Evolutionary conservation across 2,113 vertebrate species (phyloP), one percentile per base, ranked within the genome.

Genomic region (Pampusana beccarii): DNA sequence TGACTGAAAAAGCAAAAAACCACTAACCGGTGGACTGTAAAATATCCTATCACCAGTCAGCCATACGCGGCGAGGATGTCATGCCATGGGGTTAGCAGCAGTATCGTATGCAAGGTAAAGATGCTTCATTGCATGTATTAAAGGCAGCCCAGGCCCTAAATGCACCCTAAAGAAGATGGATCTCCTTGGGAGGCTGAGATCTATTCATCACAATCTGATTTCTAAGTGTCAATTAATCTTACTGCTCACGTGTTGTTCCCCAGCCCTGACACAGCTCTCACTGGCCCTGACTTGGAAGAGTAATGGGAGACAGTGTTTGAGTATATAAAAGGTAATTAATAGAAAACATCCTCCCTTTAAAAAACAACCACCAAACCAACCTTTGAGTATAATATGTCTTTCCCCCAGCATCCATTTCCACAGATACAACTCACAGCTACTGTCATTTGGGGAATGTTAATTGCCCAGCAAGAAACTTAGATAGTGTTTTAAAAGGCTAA

Each of bases 281-380:
- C 87, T 89, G 78, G 94, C 95, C 93, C 92, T 88, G 95, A 92
- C 90, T 94, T 19, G 21, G 46, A 91, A 95, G 75, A 94, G 94
- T 90, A 92, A 95, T 67, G 51, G 73, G 36, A 90, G 61, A 48
- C 18, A 34, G 83, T 60, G 94, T 92, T 97, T 90, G 93, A 96
- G 92, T 97, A 96, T 94, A 97, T 97, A 97, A 97, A 97, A 94
- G 92, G 95, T 97, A 94, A 96, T 97, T 96, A 91, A 96, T 96
- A 91, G 95, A 94, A 96, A 95, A 93, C 88, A 96, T 95, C 92
- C 88, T 93, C 73, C 86, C 80, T 91, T 96, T 95, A 95, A 92
- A 90, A 92, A 96, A 82, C 90, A 95, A 20, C 96, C 4, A 93
- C 83, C 83, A 69, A 95, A 93, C 61, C 91, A 93, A 66, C 70